Evolutionary conservation across 2,797 vertebrate genomes (phyloP), one percentile per base, ranked within the genome.

Genomic region (Cynopterus sphinx): DNA sequence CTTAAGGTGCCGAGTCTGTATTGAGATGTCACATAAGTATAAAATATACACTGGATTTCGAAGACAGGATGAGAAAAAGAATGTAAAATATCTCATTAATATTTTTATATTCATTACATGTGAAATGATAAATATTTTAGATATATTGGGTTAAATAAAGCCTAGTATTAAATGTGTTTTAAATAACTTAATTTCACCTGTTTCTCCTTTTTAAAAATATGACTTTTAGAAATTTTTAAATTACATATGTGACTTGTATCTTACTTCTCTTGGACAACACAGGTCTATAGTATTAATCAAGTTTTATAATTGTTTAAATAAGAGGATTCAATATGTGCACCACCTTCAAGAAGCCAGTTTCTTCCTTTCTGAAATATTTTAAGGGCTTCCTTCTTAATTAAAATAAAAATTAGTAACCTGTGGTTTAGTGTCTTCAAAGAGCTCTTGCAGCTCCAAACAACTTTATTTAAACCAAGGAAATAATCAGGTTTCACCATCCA

Each of bases 301-400:
- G 11, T 70, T 87, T 85, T 85, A 86, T 26, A 63, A 26, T 81
- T 87, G 36, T 78, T 96, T 73, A 78, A 95, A 71, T 39, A 74
- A 85, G 43, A 53, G 9, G 4, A 36, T 95, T 87, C 17, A 46
- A 89, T 86, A 68, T 55, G 88, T 46, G 15, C 10, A 24, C 28
- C 43, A 70, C 21, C n/a, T 57, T 61, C 68, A 74, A 89, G 53
- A 91, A 86, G 51, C 4, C n/a, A 79, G 41, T 75, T 92, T 95
- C 55, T 88, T 96, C 39, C 81, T 94, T 88, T 46, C 73, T 53
- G 11, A 89, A 77, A 43, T 96, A 77, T 73, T 95, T 83, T 90
- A 91, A 95, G 70, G n/a, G 24, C 4, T 94, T 88, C 82, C 51
- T 79, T 31, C 53, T 81, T 96, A 83, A 73, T 96, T 95, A 91